Base-by-base conservation (phyloP, 2,888 invertebrate species). In the Erebia aethiops region DNA sequence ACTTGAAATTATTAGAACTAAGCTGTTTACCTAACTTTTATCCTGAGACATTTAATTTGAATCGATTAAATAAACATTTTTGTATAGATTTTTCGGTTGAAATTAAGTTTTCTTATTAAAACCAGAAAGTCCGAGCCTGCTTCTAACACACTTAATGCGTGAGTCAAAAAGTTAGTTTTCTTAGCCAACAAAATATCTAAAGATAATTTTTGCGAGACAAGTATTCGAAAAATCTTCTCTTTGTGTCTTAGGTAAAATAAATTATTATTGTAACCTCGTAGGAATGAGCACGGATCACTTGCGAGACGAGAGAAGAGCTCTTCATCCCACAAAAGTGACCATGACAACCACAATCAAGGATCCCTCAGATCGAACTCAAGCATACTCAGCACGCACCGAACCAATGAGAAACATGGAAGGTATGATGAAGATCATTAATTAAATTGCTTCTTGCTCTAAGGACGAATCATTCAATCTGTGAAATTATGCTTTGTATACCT, bases 311-410 rank as follows among this genome's bases (percentile, higher is more conserved):
- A 93, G 58, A 92, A 91, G 80, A 89, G 81, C 81, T 79, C 87
- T 14, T 84, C 86, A 62, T 82, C 88, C 54, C 89, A 91, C 77
- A 91, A 91, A 83, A 88, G 73, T 74, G 85, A 79, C 71, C 87
- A 88, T 75, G 92, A 92, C 68, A 87, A 77, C 74, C 84, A 86
- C 76, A 88, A 84, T 74, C 93, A 91, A 80, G 95, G 95, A 69
- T 95, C 95, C 60, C 93, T 95, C 63, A 90, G 95, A 77, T 95
- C 95, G 67, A 94, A 83, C 78, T 92, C 95, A 43, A 95, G 95
- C 81, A 94, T 94, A 57, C 91, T 95, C 72, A 93, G 91, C 77
- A 94, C 94, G 49, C 94, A 94, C 68, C 88, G 94, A 77, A 93
- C 92, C 74, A 92, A 91, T 71, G 94, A 94, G 56, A 94, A 94